These are phyloP conservation scores for Aricia artaxerxes DNA, from an alignment of 2,888 invertebrate species.

Conservation along the genomic window DNA sequence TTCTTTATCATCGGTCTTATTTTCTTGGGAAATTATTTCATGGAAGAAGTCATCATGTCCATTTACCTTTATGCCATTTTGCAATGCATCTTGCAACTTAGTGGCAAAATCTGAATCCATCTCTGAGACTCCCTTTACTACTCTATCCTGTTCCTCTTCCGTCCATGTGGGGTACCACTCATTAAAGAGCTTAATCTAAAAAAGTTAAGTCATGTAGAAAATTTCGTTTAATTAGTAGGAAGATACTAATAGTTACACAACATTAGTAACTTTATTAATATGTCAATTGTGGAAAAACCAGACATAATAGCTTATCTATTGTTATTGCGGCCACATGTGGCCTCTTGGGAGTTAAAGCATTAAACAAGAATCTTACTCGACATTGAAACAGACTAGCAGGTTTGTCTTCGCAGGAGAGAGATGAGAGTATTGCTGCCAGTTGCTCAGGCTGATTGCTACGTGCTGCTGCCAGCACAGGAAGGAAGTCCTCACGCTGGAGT, in stretches of 20 bases:
- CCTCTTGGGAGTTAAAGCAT: too few species aligned
- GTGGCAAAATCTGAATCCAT: conserved; percentile 86
- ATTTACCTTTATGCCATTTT: conserved; percentile 60
- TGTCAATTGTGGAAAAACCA: too few species aligned
- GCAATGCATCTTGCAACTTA: conserved; percentile 80
- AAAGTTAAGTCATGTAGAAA: background rate
- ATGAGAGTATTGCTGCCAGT: conserved; percentile 84
- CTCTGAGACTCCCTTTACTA: conserved; percentile 85
- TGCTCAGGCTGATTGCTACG: conserved; percentile 86
- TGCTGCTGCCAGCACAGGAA: conserved; percentile 85
- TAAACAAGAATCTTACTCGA: conserved; percentile 78
- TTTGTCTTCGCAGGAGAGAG: conserved; percentile 85
- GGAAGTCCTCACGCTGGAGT: conserved; percentile 90
- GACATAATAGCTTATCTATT: too few species aligned
- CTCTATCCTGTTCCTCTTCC: conserved; percentile 84
- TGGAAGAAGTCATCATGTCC: conserved; percentile 53
- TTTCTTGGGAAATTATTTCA: conserved; percentile 41
- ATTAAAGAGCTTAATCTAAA: conserved; percentile 88
- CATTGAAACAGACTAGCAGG: conserved; percentile 92
- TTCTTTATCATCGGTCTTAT: conserved; percentile 45
- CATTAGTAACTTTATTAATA: background rate
- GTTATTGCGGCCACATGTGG: too few species aligned
- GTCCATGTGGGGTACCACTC: conserved; percentile 92
- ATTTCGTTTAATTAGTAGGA: too few species aligned
- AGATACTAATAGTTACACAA: background rate